Evolutionary conservation across 2,797 vertebrate genomes (phyloP), one percentile per base, ranked within the genome.

Genomic region (Acropternis orthonyx): DNA sequence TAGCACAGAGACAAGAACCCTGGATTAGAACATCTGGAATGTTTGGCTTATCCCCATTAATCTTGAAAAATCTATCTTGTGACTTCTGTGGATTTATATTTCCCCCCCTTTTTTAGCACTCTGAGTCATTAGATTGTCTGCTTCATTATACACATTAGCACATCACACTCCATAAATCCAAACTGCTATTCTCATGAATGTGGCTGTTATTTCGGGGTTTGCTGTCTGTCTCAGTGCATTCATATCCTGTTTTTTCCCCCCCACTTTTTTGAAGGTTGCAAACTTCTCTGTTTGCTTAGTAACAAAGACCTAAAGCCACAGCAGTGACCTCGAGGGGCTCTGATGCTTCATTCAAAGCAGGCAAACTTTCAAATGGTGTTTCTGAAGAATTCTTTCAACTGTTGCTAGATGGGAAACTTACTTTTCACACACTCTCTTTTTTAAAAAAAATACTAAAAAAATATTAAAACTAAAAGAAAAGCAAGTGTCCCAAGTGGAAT

Each of bases 91-190:
- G 88, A 92, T 93, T 96, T 92, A 55, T 83, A 88, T 89, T 86
- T 54, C 10, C 1, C 69, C 78, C 89, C 58, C 14, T 23, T 59
- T 63, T 96, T 96, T 95, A 92, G 88, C 88, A 90, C 83, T 88
- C 88, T 55, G 76, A 94, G 58, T 89, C 93, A 92, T 93, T 96
- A 96, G 91, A 81, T 94, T 85, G 92, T 92, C 91, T 92, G 73
- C 89, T 93, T 95, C 91, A 44, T 96, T 96, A 92, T 92, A 58
- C 28, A 10, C 58, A 55, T 91, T 92, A 83, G 92, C 61, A 59
- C 66, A 78, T 75, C 83, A 28, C 94, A 95, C 94, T 85, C 86
- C 75, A 83, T 95, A 95, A 96, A 96, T 96, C 92, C 88, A 89
- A 76, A 55, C 71, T 74, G 65, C 89, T 89, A 9, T 93, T 93